These are phyloP conservation scores for Mycalesis mineus DNA, from an alignment of 2,888 invertebrate genomes.

Conservation along the genomic window DNA sequence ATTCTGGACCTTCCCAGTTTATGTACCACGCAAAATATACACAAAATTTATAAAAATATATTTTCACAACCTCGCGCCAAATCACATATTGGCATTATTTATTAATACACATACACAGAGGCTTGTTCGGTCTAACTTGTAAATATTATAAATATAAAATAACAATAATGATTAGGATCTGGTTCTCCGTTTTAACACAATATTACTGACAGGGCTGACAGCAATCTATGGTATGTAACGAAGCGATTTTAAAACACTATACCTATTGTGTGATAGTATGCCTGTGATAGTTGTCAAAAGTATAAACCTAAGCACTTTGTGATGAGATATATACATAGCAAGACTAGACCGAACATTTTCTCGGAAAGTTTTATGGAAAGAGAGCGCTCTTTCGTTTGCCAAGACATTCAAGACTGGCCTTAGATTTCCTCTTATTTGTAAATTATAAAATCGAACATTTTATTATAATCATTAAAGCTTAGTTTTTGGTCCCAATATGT, in stretches of 20 bases:
- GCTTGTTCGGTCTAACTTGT: neutral
- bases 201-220: too few relatives aligned
- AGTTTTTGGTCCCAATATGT: conserved; percentile 57
- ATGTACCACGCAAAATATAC: conserved; percentile 17
- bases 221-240: too few relatives aligned
- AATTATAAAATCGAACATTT: conserved; percentile 2
- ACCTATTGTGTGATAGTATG: too few relatives aligned
- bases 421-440: neutral
- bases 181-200: too few relatives aligned
- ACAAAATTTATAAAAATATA: conserved; percentile 2
- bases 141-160: too few relatives aligned
- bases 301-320: too few relatives aligned
- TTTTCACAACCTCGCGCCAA: conserved; percentile 29
- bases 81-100: conserved; percentile 16
- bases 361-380: neutral
- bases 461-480: conserved; percentile 55
- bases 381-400: neutral
- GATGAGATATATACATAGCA: too few relatives aligned
- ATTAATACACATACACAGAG: neutral
- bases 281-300: too few relatives aligned
- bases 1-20: conserved; percentile 16
- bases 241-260: too few relatives aligned
- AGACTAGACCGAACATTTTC: too few relatives aligned
- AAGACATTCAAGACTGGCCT: neutral
- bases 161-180: too few relatives aligned